A percentile compares a stretch with the other conserved stretches of the same genome.
Conservation (phyloP, 2,113 vertebrate genomes). For the Mormyrus iriodes region DNA sequence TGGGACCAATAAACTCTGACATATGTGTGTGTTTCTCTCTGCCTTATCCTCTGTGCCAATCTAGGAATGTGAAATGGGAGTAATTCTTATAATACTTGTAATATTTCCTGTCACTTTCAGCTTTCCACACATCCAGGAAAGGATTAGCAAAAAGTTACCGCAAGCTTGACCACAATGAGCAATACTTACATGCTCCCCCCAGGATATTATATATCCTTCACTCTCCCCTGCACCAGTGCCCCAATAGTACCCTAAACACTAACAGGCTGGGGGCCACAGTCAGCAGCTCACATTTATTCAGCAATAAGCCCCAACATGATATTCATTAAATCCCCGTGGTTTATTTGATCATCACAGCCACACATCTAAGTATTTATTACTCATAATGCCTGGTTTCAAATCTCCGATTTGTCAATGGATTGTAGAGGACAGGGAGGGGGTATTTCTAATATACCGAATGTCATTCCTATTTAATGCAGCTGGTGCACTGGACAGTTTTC, state of each 20-base stretch:
- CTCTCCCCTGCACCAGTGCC: not conserved
- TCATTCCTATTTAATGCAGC: not conserved
- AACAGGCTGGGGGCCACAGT: not conserved
- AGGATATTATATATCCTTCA: not conserved
- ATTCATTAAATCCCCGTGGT: not conserved
- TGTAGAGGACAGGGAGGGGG: not conserved
- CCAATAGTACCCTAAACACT: not conserved
- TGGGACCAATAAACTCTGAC: slow-evolving; percentile 41
- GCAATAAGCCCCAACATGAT: not conserved
- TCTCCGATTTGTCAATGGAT: not conserved
- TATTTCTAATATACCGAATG: not conserved
- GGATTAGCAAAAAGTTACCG: not conserved
- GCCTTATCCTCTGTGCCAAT: not conserved
- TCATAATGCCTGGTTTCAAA: not conserved
- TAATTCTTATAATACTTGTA: not conserved
- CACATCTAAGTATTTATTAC: not conserved
- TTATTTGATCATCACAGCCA: not conserved
- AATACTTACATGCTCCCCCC: not conserved
- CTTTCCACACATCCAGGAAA: not conserved
- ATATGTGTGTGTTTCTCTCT: slow-evolving; percentile 32
- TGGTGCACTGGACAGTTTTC: not conserved
- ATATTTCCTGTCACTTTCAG: not conserved
- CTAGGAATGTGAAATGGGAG: not conserved
- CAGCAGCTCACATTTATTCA: not conserved
- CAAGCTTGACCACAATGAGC: not conserved